Base-by-base conservation (phyloP, 2,113 vertebrate genomes). In the Coracopsis vasa region DNA sequence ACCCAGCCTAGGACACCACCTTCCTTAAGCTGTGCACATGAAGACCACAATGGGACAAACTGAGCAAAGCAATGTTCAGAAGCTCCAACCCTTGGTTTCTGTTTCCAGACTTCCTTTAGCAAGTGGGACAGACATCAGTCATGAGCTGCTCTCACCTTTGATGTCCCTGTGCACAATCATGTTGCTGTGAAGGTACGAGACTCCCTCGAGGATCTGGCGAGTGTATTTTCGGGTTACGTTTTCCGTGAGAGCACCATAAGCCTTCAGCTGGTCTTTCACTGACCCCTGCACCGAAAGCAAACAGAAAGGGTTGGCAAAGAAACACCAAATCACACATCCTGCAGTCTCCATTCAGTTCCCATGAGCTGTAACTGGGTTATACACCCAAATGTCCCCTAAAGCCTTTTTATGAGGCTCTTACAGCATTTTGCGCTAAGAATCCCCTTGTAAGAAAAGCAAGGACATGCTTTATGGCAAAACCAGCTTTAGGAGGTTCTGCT, bases 141-240 rank as follows among this genome's bases (percentile, higher is more conserved):
- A 80, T 39, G 33, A 44, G 54, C 51, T 45, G 50, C 39, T 61
- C 97, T 98, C 92, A 99, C 99, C 99, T 98, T 99, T 99, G 91
- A 99, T 99, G 98, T 99, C 99, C 86, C 99, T 98, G 97, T 99
- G 99, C 91, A 99, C 99, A 29, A 99, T 99, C 99, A 99, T 99
- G 98, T 99, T 99, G 98, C 99, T 99, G 96, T 99, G 99, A 60
- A 99, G 98, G 90, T 99, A 99, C 3, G 99, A 99, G 98, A 99
- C 98, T 73, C 99, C 99, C 96, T 99, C 99, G 42, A 99, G 98
- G 94, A 99, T 99, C 98, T 99, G 99, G 87, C 99, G 98, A 1
- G 99, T 99, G 90, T 99, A 99, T 93, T 99, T 99, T 28, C 99
- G 98, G 28, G 99, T 99, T 51, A 99, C 99, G 1, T 99, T 99